phyloP scores from a whole-genome alignment of 2,113 vertebrate species.

The Gymnocephalus cernua region DNA sequence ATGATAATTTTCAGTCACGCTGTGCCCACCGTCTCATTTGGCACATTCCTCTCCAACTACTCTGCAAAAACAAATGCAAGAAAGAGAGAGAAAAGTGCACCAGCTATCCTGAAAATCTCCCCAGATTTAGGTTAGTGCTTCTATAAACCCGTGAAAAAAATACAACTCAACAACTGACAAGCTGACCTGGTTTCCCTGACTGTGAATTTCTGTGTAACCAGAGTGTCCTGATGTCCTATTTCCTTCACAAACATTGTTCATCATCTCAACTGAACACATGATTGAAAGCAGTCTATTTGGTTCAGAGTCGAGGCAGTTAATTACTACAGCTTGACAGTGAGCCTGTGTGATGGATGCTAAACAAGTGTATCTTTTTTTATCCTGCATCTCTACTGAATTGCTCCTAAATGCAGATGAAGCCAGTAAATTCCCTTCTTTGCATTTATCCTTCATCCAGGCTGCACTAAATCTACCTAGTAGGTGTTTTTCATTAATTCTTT shows the following conservation, averaged over 20 bases:
- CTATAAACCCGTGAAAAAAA: constrained; percentile 55
- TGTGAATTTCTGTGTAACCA: constrained; percentile 17
- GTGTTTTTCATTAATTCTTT: not conserved
- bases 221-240: constrained; percentile 44
- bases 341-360: not conserved
- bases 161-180: constrained; percentile 47
- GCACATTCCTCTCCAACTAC: constrained; percentile 5
- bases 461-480: not conserved
- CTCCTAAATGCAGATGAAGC: not conserved
- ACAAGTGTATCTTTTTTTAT: constrained; percentile 2
- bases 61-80: constrained; percentile 31
- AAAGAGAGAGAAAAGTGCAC: constrained; percentile 20
- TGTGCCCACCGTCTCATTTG: constrained; percentile 22
- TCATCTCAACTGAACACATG: constrained; percentile 43
- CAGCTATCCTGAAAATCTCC: constrained; percentile 28
- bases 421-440: too few species aligned
- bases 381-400: not conserved
- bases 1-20: constrained; percentile 3
- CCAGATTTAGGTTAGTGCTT: constrained; percentile 60
- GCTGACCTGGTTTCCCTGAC: constrained; percentile 64
- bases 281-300: constrained; percentile 39
- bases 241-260: constrained; percentile 59
- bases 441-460: too few species aligned
- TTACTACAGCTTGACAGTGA: constrained; percentile 7
- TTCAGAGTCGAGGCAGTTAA: constrained; percentile 18